Conservation (phyloP, 1,140 invertebrate species). For the Scaptomyza montana region DNA sequence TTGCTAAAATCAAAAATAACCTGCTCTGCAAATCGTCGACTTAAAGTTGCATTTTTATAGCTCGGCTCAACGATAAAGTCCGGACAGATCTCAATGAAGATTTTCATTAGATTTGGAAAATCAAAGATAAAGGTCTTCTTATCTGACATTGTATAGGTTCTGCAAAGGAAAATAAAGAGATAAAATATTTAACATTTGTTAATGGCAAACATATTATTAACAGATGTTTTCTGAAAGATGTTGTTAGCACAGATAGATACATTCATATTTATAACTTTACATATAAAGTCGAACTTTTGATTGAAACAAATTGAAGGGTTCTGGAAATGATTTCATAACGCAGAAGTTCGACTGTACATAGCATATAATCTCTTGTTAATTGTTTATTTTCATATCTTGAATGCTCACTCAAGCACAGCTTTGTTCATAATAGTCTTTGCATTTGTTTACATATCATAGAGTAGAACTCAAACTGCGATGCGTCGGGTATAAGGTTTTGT, state of each 20-base stretch:
- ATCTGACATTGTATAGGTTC: conserved; percentile 10
- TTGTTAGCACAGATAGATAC: too few species aligned
- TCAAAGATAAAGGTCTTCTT: conserved; percentile 30
- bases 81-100: conserved; percentile 56
- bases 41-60: conserved; percentile 40
- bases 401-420: background rate
- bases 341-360: too few species aligned
- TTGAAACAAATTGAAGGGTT: too few species aligned
- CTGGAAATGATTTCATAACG: too few species aligned
- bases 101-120: conserved; percentile 46
- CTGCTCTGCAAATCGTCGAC: conserved; percentile 58
- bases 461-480: too few species aligned
- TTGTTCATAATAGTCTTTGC: background rate
- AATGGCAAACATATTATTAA: too few species aligned
- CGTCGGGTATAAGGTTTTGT: background rate
- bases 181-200: background rate
- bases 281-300: too few species aligned
- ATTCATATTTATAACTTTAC: background rate
- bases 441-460: background rate
- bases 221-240: too few species aligned
- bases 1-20: conserved; percentile 59
- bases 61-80: conserved; percentile 45
- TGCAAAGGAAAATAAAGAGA: background rate
- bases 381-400: background rate
- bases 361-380: too few species aligned